These are phyloP conservation scores for Synergus laeviventris DNA, from an alignment of 2,888 invertebrate species.

Conservation along the genomic window DNA sequence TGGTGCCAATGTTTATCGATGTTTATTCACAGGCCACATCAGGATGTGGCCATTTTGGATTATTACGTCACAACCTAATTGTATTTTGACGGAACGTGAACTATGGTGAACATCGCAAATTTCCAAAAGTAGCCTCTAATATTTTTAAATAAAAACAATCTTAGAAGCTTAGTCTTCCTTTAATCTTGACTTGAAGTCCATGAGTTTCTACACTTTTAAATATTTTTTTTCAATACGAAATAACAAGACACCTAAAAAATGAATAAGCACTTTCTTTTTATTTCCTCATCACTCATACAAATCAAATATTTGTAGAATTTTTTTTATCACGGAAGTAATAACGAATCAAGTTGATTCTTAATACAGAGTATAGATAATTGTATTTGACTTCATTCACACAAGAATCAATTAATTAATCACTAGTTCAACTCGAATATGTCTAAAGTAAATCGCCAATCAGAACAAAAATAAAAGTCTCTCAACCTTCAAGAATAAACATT, in stretches of 20 bases:
- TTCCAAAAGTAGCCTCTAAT: too few relatives aligned
- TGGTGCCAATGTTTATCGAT: too few relatives aligned
- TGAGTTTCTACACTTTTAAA: background rate
- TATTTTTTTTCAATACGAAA: background rate
- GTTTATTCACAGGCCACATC: too few relatives aligned
- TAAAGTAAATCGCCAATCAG: background rate
- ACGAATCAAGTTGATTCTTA: background rate
- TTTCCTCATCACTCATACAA: constrained; percentile 15
- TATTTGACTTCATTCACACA: background rate
- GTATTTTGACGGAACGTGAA: too few relatives aligned
- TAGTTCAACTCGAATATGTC: background rate
- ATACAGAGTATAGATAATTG: constrained; percentile 2
- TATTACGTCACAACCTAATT: too few relatives aligned
- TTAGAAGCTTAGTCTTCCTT: background rate
- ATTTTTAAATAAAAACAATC: too few relatives aligned
- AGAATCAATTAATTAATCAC: background rate
- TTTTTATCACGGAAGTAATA: constrained; percentile 12
- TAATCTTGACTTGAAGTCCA: background rate
- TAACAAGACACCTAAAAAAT: background rate
- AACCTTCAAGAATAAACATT: background rate
- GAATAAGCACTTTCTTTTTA: constrained; percentile 30
- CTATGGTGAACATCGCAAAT: too few relatives aligned
- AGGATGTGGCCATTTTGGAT: too few relatives aligned
- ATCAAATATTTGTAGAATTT: constrained; percentile 5
- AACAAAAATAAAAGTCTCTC: background rate